Evolutionary conservation across 1,140 invertebrate species (phyloP).

Genomic region (Temnothorax curvispinosus): DNA sequence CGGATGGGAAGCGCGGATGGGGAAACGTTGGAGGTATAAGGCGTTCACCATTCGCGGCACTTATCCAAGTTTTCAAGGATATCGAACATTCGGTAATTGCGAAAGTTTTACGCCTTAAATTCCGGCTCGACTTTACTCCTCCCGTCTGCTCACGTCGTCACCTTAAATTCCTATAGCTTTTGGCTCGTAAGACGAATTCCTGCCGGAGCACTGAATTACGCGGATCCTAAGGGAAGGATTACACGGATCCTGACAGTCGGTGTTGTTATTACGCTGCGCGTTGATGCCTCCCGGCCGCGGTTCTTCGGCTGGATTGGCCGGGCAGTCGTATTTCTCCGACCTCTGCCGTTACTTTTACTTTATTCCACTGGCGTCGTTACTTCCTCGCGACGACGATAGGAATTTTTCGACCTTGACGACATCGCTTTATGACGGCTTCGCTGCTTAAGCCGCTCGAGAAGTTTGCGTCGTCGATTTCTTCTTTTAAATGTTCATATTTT

Average conservation of each 20-base stretch:
- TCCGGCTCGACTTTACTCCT: constrained; percentile 25
- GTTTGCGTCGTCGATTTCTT: neutral
- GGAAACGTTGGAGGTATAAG: neutral
- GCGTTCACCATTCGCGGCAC: constrained; percentile 42
- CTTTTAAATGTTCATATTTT: constrained; percentile 25
- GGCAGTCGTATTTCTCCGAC: neutral
- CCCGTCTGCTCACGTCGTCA: constrained; percentile 19
- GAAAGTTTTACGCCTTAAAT: constrained; percentile 75
- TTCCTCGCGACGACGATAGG: neutral
- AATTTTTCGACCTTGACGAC: constrained; percentile 30
- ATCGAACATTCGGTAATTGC: constrained; percentile 76
- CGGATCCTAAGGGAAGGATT: constrained; percentile 43
- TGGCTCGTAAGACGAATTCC: constrained; percentile 46
- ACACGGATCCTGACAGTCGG: constrained; percentile 27
- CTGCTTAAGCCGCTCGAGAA: constrained; percentile 5
- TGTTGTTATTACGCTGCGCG: constrained; percentile 52
- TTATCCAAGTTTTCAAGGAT: constrained; percentile 74
- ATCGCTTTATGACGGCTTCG: neutral
- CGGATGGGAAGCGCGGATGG: neutral
- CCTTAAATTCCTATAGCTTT: neutral
- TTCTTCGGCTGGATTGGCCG: constrained; percentile 33
- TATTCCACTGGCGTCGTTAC: constrained; percentile 1
- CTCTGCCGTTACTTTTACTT: constrained; percentile 39
- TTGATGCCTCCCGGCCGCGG: neutral
- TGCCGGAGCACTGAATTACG: constrained; percentile 42